Evolutionary conservation across 1,140 invertebrate genomes (phyloP), one percentile per base, ranked within the genome.

Genomic region (Odontomachus brunneus): DNA sequence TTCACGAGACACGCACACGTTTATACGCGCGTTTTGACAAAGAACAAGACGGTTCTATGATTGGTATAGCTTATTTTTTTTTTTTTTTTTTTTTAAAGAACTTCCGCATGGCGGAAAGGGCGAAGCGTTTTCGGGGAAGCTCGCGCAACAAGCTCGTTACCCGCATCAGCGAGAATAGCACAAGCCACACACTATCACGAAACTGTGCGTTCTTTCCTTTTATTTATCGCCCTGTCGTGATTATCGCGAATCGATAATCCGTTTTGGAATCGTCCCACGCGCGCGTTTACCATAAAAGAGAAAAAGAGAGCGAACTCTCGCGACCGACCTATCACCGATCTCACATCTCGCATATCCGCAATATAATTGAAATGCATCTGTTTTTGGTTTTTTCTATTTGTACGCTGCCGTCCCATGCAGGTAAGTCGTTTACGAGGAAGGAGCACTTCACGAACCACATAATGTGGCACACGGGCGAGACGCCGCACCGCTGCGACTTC

Each of bases 391-490:
- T 84, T 83, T 89, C 65, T 86, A 72, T 84, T 90, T 89, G 67
- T 71, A 44, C 22, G 76, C 71, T 89, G 55, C 67, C 26, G 17
- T 82, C 38, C 38, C 38, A 88, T 86, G 71, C 85, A 94, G 93
- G 93, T 84, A 98, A 98, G 94, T 96, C 96, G 57, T 98, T 98
- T 93, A 97, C 97, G 66, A 95, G 97, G 91, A 97, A 97, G 94
- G 97, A 97, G 94, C 97, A 97, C 92, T 97, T 97, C 94, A 97
- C 96, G 95, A 97, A 97, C 95, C 97, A 97, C 94, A 97, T 97
- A 93, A 95, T 97, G 95, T 97, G 97, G 96, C 97, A 97, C 91
- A 97, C 97, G 84, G 97, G 97, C 82, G 97, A 98, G 93, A 97
- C 97, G 62, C 97, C 97, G n/a, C 97, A 97, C 93, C 96, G 97